phyloP scores from a whole-genome alignment of 2,113 vertebrate genomes.

The Athene cunicularia region DNA sequence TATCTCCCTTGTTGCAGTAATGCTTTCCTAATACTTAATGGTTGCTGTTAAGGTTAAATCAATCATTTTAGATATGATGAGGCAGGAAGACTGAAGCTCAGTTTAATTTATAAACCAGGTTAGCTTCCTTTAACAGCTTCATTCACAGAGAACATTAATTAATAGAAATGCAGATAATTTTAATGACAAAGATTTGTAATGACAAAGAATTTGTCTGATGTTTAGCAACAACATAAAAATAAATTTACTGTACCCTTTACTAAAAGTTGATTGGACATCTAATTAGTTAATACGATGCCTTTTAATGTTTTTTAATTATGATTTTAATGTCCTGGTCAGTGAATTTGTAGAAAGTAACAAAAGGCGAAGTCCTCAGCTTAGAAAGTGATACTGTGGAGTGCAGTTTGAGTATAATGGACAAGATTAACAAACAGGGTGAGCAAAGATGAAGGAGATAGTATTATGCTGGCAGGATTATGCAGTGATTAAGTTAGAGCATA shows the following conservation, averaged over 20 bases:
- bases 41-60: neutral
- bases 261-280: neutral
- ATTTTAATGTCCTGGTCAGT: neutral
- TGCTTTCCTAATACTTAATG: constrained; percentile 29
- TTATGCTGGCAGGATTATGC: neutral
- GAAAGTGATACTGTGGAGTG: neutral
- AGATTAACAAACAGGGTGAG: neutral
- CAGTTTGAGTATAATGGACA: neutral
- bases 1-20: neutral
- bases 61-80: constrained; percentile 20
- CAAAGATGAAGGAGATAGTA: neutral
- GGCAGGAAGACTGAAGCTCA: neutral
- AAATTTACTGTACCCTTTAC: neutral
- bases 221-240: neutral
- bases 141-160: neutral
- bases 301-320: neutral
- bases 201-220: neutral
- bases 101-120: neutral
- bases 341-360: neutral
- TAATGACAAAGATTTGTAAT: neutral
- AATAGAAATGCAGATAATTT: neutral
- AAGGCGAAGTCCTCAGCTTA: neutral
- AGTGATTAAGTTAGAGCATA: neutral
- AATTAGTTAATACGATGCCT: neutral
- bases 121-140: neutral